Base-by-base conservation (phyloP, 2,113 vertebrate species). In the Archilochus colubris region DNA sequence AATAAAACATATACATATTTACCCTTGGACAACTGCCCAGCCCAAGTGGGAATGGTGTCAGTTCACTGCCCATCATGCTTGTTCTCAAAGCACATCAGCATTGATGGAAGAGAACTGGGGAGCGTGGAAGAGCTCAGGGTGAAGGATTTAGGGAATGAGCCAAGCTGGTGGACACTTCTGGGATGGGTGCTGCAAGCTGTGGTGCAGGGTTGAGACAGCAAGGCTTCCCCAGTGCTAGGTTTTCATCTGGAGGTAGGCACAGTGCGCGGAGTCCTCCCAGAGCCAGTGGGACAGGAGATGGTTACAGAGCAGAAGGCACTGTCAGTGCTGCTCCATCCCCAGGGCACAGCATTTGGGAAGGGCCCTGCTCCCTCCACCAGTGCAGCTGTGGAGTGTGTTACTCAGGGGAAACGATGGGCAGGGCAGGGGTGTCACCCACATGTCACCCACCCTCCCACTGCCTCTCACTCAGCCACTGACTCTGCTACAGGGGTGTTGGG, bases 361-460 rank as follows among this genome's bases (percentile, higher is more conserved):
- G 28, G 59, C 27, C 19, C 46, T n/a, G 27, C 31, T 84, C 10
- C 14, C 23, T 20, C 7, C 4, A 17, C 19, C 80, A 33, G 27
- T 6, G 66, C 6, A 2, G 7, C 50, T n/a, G 25, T 64, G 15
- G 43, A 82, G 50, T 2, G 4, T 33, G 38, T 59, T 58, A 46
- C 27, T 21, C 38, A 22, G 27, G 14, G 31, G 27, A 46, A 70
- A 14, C 20, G 33, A 28, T 10, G 17, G 55, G 14, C 24, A 25
- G 17, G 55, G 14, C 24, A 25, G 16, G 24, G 10, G 6, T 28
- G 36, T 28, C 4, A 0, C 20, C 23, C 53, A 3, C 6, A 0
- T 2, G 5, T 3, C 4, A 19, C n/a, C 23, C 23, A 69, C 36
- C 2, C 5, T 59, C 28, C 55, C 2, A 0, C 20, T 30, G 46